phyloP scores from a whole-genome alignment of 2,888 invertebrate genomes.

The Acrobeloides nanus region DNA sequence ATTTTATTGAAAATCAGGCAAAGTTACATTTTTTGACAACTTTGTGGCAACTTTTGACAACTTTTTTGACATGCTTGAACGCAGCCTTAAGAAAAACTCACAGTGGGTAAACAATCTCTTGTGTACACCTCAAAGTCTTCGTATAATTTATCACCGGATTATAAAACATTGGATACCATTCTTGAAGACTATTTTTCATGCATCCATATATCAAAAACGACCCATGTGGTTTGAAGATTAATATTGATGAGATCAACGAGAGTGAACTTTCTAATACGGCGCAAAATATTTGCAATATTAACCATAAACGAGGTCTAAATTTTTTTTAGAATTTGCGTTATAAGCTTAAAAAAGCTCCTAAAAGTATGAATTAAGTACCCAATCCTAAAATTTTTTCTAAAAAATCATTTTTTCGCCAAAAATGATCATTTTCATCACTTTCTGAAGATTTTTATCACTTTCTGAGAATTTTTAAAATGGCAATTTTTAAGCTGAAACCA shows the following conservation, averaged over 20 bases:
- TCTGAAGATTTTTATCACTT: neutral
- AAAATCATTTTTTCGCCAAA: neutral
- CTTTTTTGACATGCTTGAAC: too few species aligned
- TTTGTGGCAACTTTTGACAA: too few species aligned
- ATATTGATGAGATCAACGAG: conserved; percentile 66
- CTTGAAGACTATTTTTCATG: conserved; percentile 62
- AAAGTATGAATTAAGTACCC: neutral
- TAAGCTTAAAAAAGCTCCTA: neutral
- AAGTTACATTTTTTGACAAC: too few species aligned
- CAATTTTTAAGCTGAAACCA: conserved; percentile 1
- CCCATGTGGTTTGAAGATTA: conserved; percentile 64
- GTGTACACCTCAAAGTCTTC: conserved; percentile 80
- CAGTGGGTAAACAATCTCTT: conserved; percentile 95
- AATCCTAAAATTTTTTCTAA: neutral
- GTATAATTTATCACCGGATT: conserved; percentile 90
- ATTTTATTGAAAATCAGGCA: too few species aligned
- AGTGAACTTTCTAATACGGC: conserved; percentile 67
- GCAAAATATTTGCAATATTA: conserved; percentile 73
- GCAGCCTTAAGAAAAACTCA: conserved; percentile 58
- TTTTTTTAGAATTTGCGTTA: conserved; percentile 3
- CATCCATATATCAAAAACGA: conserved; percentile 67
- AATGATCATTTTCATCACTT: neutral
- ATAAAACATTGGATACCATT: conserved; percentile 91
- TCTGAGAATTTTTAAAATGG: neutral
- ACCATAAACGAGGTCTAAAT: conserved; percentile 52